phyloP scores from a whole-genome alignment of 1,140 invertebrate genomes.

The Drosophila hydei region DNA sequence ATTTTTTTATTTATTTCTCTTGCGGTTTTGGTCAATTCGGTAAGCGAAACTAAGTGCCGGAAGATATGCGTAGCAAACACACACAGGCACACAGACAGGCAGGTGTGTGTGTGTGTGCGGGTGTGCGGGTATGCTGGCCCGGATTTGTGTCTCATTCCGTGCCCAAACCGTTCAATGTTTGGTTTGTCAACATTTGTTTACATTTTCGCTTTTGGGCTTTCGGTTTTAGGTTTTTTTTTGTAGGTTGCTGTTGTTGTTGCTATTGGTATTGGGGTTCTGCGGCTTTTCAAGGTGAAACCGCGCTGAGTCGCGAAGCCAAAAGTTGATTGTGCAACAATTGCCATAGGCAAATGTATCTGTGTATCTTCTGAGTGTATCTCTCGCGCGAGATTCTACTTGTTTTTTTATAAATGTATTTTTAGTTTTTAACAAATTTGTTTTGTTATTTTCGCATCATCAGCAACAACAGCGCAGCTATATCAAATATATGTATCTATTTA shows the following conservation, averaged over 20 bases:
- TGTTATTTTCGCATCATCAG: conserved; percentile 47
- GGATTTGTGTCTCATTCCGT: conserved; percentile 5
- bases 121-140: conserved; percentile 5
- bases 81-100: background rate
- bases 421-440: conserved; percentile 53
- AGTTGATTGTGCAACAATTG: conserved; percentile 56
- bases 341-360: conserved; percentile 24
- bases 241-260: background rate
- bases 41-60: conserved; percentile 72
- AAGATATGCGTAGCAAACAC: conserved; percentile 70
- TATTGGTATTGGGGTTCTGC: background rate
- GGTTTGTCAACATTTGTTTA: conserved; percentile 53
- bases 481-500: conserved; percentile 24
- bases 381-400: conserved; percentile 22
- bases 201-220: conserved; percentile 26
- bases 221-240: background rate
- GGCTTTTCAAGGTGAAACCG: conserved; percentile 30
- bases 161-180: conserved; percentile 20
- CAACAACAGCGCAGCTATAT: conserved; percentile 33
- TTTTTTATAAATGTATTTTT: conserved; percentile 55
- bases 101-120: background rate
- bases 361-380: conserved; percentile 31
- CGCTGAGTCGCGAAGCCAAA: conserved; percentile 19
- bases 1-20: conserved; percentile 28
- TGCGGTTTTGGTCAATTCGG: conserved; percentile 40